Base-by-base conservation (phyloP, 2,797 vertebrate species). In the Pachyuromys duprasi region DNA sequence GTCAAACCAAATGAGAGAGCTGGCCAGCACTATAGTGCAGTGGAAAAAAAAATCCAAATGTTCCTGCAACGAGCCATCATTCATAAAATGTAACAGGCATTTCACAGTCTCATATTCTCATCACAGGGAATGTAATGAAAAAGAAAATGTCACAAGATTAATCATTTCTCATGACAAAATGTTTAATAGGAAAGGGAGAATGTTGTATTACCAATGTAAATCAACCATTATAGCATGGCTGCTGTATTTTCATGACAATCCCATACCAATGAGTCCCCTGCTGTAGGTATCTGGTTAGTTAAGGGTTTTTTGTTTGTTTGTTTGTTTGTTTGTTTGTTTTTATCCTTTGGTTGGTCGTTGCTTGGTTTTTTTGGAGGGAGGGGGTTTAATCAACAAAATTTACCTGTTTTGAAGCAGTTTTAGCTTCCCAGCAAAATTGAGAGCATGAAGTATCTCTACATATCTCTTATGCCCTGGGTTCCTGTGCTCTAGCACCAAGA, bases 111-210 rank as follows among this genome's bases (percentile, higher is more conserved):
- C 86, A 95, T 86, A 80, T 67, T 83, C 87, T 92, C 93, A 89
- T 95, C 86, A 93, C 90, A 95, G 84, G 95, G 81, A 79, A 92
- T 12, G 36, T 89, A 86, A 97, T 90, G 84, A 95, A 98, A 97
- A 97, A 96, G 76, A 95, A 97, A 97, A 97, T 97, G 88, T 94
- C 96, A 97, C 82, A 80, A 92, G 89, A 94, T 60, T 94, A 91
- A 97, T 98, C 95, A 95, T 53, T 81, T 95, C 55, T 96, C 67
- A 87, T 96, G 93, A 97, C 86, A 96, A 97, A 97, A 96, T 83
- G 33, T 94, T 96, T 95, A 97, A 96, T 86, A 96, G 90, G 93
- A 97, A 97, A 93, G 42, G 62, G 84, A 96, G 60, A 80, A 53
- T 33, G 18, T 63, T 91, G 26, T 86, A 97, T 96, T 96, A 83